phyloP scores from a whole-genome alignment of 1,140 invertebrate genomes.

The Cyphomyrmex costatus region DNA sequence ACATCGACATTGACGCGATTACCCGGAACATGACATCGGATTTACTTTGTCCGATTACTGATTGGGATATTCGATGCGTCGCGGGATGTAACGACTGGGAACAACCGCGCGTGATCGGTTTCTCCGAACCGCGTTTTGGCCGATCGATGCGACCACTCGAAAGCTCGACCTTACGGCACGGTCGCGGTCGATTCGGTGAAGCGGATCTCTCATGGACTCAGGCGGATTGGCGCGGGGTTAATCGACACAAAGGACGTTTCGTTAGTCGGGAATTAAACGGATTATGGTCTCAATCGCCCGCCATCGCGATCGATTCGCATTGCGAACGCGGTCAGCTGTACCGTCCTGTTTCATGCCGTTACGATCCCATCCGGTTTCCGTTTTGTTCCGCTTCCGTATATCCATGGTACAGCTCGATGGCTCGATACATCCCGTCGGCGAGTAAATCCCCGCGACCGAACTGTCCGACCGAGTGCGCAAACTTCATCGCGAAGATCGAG shows the following conservation, averaged over 20 bases:
- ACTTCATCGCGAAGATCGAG: slow-evolving; percentile 47
- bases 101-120: slow-evolving; percentile 2
- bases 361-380: slow-evolving; percentile 38
- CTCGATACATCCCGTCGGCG: slow-evolving; percentile 23
- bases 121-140: slow-evolving; percentile 43
- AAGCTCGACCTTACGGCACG: slow-evolving; percentile 31
- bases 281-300: slow-evolving; percentile 74
- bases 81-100: slow-evolving; percentile 6
- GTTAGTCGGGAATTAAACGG: slow-evolving; percentile 81
- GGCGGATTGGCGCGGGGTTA: slow-evolving; percentile 73
- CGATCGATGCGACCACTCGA: slow-evolving; percentile 57
- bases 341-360: slow-evolving; percentile 18
- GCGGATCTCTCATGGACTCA: slow-evolving; percentile 49
- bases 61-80: slow-evolving; percentile 42
- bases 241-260: slow-evolving; percentile 82
- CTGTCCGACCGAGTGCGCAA: slow-evolving; percentile 41
- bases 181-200: slow-evolving; percentile 17
- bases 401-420: slow-evolving; percentile 1
- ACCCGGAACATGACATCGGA: slow-evolving; percentile 34
- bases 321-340: slow-evolving; percentile 49
- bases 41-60: slow-evolving; percentile 27
- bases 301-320: slow-evolving; percentile 68
- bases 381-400: slow-evolving; percentile 24
- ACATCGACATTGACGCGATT: background rate
- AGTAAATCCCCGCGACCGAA: slow-evolving; percentile 42